A percentile compares a stretch with the other conserved stretches of the same genome.
These are phyloP conservation scores for Oscheius sp. DNA, from an alignment of 2,888 invertebrate species.

Conservation along the genomic window DNA sequence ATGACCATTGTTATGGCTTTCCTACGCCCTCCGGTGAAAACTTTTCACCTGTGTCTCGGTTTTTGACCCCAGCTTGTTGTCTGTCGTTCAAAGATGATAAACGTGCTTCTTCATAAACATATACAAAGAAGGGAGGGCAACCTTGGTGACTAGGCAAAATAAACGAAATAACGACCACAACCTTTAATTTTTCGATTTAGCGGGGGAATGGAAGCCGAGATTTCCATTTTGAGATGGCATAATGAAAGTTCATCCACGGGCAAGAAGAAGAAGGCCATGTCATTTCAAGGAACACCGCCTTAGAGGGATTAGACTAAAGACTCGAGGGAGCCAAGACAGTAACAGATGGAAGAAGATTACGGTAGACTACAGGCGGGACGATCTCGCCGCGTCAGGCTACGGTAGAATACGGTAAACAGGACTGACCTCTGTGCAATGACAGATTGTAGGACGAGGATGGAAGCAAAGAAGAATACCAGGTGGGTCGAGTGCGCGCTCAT, in stretches of 20 bases:
- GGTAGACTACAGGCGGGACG: no score
- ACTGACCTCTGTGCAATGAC: constrained; percentile 43
- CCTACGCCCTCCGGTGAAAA: neutral
- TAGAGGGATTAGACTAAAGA: no score
- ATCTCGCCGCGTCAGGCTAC: no score
- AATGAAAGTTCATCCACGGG: neutral
- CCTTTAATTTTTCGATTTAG: neutral
- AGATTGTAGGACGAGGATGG: constrained; percentile 47
- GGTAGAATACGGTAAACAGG: neutral
- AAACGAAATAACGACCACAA: neutral
- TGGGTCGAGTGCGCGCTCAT: constrained; percentile 29
- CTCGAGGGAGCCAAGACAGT: no score
- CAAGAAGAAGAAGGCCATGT: no score
- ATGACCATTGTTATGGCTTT: neutral
- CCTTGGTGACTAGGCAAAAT: neutral
- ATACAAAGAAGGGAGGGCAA: neutral
- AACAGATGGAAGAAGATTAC: no score
- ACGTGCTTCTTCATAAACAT: neutral
- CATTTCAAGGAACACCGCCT: no score
- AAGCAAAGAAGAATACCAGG: constrained; percentile 46
- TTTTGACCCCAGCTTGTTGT: neutral
- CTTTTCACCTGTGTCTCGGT: neutral
- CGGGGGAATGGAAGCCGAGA: neutral
- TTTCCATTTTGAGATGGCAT: neutral
- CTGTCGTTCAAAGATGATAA: no score